Base-by-base conservation (phyloP, 2,888 invertebrate species). In the Actias luna region DNA sequence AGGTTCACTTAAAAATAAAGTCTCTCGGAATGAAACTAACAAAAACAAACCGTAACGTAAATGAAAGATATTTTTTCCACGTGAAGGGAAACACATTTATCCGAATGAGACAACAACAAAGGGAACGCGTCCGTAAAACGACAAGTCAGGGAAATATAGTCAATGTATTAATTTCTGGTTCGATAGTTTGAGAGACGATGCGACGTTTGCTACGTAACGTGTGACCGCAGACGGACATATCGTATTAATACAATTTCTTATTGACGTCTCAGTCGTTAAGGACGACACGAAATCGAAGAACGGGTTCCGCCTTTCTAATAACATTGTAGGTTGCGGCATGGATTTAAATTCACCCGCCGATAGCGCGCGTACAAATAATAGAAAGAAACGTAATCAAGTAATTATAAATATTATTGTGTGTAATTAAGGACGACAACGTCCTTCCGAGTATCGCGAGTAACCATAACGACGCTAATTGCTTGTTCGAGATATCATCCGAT, bases 71-170 rank as follows among this genome's bases (percentile, higher is more conserved):
- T 50, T n/a, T n/a, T n/a, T 50, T 50, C 46, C 46, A 50, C 46
- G 46, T 50, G 46, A 50, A 22, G 46, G 46, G 25, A 50, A 50
- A 22, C 46, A 50, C 46, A 50, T 50, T 25, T 50, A 50, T 50
- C 25, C 46, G 46, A 50, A 50, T 50, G 46, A 25, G 46, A 50
- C n/a, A n/a, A 50, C 46, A 50, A 50, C 46, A 50, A 50, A 50
- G 46, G 22, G 46, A 50, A 25, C 25, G 46, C 25, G 46, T 50
- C 22, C 46, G 25, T 50, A 50, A 50, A 50, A 50, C 46, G 46
- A 25, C 46, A 25, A 50, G 25, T 50, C 46, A 50, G 10, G 46
- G 2, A 5, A 25, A 25, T 2, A 25, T 10, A 50, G 46, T 50
- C 46, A 22, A 50, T 25, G 25, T 22, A 25, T 50, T 50, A 10